Percentiles rank a stretch among this genome's conserved stretches.
phyloP scores from a whole-genome alignment of 2,797 vertebrate genomes.

The Pipistrellus pygmaeus region DNA sequence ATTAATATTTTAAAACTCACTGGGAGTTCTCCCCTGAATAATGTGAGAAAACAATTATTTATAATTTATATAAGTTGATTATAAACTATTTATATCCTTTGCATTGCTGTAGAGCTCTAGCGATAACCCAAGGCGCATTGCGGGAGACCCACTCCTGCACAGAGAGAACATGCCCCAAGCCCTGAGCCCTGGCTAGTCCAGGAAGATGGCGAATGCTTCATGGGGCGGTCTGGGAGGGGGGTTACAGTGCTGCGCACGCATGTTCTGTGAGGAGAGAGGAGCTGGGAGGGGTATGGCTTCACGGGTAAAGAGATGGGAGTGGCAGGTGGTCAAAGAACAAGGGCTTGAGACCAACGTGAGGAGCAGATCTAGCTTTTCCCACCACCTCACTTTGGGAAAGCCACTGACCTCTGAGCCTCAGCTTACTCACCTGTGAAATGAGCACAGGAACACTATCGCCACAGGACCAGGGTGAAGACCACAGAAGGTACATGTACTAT shows the following conservation, averaged over 20 bases:
- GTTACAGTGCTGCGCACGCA: too few species aligned
- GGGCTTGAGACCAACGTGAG: background rate
- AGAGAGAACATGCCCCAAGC: background rate
- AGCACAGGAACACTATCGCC: background rate
- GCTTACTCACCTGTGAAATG: background rate
- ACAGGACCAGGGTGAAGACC: background rate
- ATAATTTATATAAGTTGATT: background rate
- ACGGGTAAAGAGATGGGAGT: background rate
- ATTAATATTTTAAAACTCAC: background rate
- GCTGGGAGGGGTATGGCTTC: background rate
- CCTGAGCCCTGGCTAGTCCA: background rate
- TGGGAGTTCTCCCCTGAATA: background rate
- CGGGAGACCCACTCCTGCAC: too few species aligned
- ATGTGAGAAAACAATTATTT: slow-evolving; percentile 4
- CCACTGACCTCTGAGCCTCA: background rate
- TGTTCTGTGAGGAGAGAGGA: background rate
- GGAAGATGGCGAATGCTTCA: too few species aligned
- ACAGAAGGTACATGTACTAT: rapidly evolving
- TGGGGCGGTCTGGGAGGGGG: background rate
- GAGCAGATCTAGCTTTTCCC: background rate
- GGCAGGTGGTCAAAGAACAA: background rate
- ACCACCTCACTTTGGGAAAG: background rate
- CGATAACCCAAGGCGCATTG: background rate
- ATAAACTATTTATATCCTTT: background rate
- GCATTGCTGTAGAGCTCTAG: background rate